phyloP scores from a whole-genome alignment of 2,797 vertebrate species.

The Oryzias sinensis region DNA sequence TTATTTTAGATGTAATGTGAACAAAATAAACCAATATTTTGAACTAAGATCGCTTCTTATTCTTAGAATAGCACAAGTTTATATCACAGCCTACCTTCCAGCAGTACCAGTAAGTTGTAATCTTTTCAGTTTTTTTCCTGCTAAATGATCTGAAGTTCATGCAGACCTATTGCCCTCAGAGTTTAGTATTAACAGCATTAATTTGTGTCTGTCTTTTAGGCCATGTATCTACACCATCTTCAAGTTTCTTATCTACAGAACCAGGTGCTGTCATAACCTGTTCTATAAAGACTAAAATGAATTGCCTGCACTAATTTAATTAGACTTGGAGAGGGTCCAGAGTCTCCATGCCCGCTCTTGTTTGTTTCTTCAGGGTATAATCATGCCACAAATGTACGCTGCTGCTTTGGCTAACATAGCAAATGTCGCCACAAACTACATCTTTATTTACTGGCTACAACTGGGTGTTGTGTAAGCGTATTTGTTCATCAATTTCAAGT shows the following conservation, averaged over 20 bases:
- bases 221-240: slow-evolving; percentile 83
- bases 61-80: slow-evolving; percentile 87
- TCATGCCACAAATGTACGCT: slow-evolving; percentile 83
- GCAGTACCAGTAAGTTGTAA: slow-evolving; percentile 86
- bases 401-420: slow-evolving; percentile 82
- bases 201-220: slow-evolving; percentile 65
- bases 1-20: too few species aligned
- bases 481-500: neutral
- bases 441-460: slow-evolving; percentile 81
- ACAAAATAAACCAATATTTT: too few species aligned
- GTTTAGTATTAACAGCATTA: neutral
- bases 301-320: slow-evolving; percentile 1
- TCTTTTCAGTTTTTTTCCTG: neutral
- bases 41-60: slow-evolving; percentile 22
- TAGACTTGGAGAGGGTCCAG: neutral
- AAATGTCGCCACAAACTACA: slow-evolving; percentile 82
- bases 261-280: slow-evolving; percentile 74
- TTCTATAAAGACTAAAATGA: slow-evolving; percentile 2
- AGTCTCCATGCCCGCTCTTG: slow-evolving; percentile 1
- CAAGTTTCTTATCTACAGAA: slow-evolving; percentile 87
- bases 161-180: neutral
- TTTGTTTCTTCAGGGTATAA: slow-evolving; percentile 80
- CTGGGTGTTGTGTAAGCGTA: slow-evolving; percentile 85
- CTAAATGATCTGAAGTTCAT: neutral
- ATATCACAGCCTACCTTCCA: slow-evolving; percentile 86